A percentile compares a stretch with the other conserved stretches of the same genome.
Evolutionary conservation across 2,888 invertebrate species (phyloP).

Genomic region (Drosophila prolongata): DNA sequence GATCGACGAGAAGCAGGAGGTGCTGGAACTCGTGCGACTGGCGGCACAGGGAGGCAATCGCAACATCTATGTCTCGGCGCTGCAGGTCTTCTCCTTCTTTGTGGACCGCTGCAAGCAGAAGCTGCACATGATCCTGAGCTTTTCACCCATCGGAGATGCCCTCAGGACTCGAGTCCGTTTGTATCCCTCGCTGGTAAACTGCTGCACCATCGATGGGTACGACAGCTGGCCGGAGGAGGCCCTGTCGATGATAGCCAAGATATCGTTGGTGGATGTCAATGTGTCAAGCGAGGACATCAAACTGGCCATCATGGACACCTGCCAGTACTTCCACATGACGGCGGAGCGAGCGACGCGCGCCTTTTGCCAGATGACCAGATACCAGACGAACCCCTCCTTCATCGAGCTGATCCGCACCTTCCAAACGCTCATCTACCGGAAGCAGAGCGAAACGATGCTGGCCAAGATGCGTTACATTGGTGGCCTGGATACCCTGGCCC

Average conservation of each 20-base stretch:
- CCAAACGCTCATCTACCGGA: conserved; percentile 89
- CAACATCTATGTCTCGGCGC: conserved; percentile 92
- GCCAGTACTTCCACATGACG: conserved; percentile 94
- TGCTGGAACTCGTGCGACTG: conserved; percentile 89
- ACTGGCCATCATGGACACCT: conserved; percentile 89
- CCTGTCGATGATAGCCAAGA: conserved; percentile 91
- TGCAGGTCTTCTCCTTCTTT: conserved; percentile 92
- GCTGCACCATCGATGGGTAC: conserved; percentile 97
- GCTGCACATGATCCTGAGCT: conserved; percentile 91
- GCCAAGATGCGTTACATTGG: conserved; percentile 91
- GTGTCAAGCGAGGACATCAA: conserved; percentile 86
- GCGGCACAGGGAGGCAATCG: conserved; percentile 93
- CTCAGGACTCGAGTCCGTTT: conserved; percentile 92
- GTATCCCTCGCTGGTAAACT: conserved; percentile 95
- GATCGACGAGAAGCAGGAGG: conserved; percentile 91
- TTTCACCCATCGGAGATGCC: conserved; percentile 92
- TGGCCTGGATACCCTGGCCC: conserved; percentile 92
- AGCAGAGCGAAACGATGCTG: conserved; percentile 89
- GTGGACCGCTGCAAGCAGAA: conserved; percentile 91
- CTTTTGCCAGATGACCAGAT: conserved; percentile 88
- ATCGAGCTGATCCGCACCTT: conserved; percentile 93
- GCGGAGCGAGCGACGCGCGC: conserved; percentile 87
- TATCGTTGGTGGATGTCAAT: conserved; percentile 89
- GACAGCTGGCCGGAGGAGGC: conserved; percentile 95
- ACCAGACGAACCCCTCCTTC: conserved; percentile 95